Evolutionary conservation across 2,888 invertebrate genomes (phyloP), one percentile per base, ranked within the genome.

Genomic region (Apotomis capreana): DNA sequence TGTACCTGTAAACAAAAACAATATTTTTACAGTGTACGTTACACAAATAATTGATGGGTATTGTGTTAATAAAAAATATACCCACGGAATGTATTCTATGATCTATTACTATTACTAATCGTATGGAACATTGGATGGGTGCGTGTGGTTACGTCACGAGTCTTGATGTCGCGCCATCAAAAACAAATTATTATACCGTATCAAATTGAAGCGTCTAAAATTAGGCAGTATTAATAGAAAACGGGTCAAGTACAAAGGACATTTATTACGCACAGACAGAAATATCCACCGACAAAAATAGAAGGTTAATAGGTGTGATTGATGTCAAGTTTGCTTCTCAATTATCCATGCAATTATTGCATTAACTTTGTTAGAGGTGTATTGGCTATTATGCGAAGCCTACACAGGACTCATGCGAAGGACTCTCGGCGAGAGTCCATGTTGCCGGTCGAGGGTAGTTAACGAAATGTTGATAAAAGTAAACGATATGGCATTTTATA

Each of bases 191-290:
- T 36, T 36, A 55, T 44, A 26, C 36, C 46, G n/a, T 57, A 36
- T 65, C 26, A 44, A 64, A 64, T 59, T 52, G 59, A 59, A 6
- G 44, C 54, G 13, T 54, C 52, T 58, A 64, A 59, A 70, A 65
- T 55, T 55, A 61, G 46, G 37, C 6, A 12, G 44, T 65, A 37
- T 62, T 65, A 54, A 65, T 70, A 70, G 69, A 60, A 51, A 54
- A 58, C 36, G 37, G 60, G 60, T 60, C 65, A 70, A 51, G 60
- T 55, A 13, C 65, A 55, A 59, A 65, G 59, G 51, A 60, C 70
- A 55, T 36, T 2, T 26, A 65, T 67, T 63, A 65, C 64, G 46
- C 26, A 65, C 55, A 9, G 37, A 51, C 37, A 55, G n/a, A 57
- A 36, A 59, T 49, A 60, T 61, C 36, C 9, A 59, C 13, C 46